These are phyloP conservation scores for Tenebrosternarchus preto DNA, from an alignment of 2,113 vertebrate species.

Conservation along the genomic window DNA sequence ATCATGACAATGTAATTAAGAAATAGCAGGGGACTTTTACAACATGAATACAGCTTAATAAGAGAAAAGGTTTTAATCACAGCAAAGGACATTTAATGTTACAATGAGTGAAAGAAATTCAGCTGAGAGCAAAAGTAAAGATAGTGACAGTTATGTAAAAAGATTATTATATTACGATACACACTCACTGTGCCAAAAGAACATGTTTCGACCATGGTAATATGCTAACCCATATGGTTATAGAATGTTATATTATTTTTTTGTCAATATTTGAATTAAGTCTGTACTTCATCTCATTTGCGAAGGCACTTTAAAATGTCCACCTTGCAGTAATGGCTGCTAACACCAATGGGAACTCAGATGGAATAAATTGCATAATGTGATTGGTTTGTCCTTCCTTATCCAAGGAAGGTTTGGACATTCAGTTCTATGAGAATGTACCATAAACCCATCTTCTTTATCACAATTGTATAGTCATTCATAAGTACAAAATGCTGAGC, in stretches of 20 bases:
- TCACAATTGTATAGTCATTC: not conserved
- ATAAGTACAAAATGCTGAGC: not conserved
- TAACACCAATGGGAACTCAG: not conserved
- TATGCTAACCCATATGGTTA: not conserved
- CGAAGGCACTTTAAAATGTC: not conserved
- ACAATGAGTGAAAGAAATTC: conserved; percentile 5
- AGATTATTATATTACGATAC: not conserved
- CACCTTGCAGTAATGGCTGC: not conserved
- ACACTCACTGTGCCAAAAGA: not conserved
- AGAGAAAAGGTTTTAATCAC: conserved; percentile 1
- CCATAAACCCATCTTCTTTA: not conserved
- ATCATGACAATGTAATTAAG: conserved; percentile 36
- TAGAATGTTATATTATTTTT: too few species aligned
- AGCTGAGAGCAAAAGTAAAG: not conserved
- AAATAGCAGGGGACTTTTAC: not conserved
- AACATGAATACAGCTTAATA: conserved; percentile 5
- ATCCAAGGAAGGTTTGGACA: conserved; percentile 7
- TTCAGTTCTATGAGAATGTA: not conserved
- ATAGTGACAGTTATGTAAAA: too few species aligned
- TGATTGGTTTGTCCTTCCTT: conserved; percentile 20
- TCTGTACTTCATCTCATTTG: not conserved
- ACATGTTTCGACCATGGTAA: not conserved
- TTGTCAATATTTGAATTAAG: too few species aligned
- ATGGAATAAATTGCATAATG: conserved; percentile 17
- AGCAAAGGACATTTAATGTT: conserved; percentile 10